Evolutionary conservation across 2,797 vertebrate genomes (phyloP), one percentile per base, ranked within the genome.

Genomic region (Coilia nasus): DNA sequence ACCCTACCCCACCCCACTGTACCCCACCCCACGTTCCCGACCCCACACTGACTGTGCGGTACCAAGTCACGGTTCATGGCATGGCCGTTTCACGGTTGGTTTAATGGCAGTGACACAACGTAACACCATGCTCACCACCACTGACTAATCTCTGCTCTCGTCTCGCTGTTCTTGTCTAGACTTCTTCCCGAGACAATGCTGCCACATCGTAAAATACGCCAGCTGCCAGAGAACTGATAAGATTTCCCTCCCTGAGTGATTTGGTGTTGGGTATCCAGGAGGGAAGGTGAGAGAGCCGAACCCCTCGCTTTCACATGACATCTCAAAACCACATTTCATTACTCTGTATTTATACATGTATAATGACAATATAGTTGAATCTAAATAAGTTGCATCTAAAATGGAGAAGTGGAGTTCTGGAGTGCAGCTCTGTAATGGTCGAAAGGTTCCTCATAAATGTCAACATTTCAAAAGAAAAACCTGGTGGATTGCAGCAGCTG

Each of bases 101-200:
- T 82, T 57, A 81, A 28, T 25, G 78, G 21, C 14, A 15, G n/a
- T 85, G 82, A 85, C 81, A 83, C 35, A 81, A 15, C 11, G 50
- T 31, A 84, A 88, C 75, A 28, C 50, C 14, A 17, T 54, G 81
- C 82, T 28, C 28, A 25, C 25, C 84, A n/a, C n/a, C 23, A 62
- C 71, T 84, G 85, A 87, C 82, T 84, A 86, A 83, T 86, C 85
- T 83, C 54, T 60, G 6, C 57, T 23, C 23, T 35, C 6, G 64
- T 71, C 64, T 71, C 14, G 14, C 64, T 5, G 83, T 60, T 25
- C 78, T 85, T 67, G 88, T 87, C 88, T 88, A 88, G 88, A 88
- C 84, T 78, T 83, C 82, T 28, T 19, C 47, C 81, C 44, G 41
- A 59, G 56, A 81, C 47, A 54, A 81, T 19, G 41, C 25, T 14